Evolutionary conservation across 2,888 invertebrate species (phyloP).

Genomic region (Rhogogaster chlorosoma): DNA sequence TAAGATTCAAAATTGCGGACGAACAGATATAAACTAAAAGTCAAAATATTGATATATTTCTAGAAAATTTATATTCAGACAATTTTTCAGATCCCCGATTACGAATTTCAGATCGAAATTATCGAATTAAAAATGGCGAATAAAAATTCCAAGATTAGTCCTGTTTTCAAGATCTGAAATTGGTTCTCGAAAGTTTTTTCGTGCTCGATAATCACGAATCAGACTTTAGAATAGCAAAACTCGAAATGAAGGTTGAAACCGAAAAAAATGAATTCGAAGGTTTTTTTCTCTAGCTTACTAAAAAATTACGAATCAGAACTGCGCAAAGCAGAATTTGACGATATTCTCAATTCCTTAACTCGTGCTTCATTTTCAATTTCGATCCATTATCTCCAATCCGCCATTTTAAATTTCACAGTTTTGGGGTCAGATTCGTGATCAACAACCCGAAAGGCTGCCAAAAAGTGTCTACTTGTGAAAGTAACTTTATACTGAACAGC

Average conservation of each 20-base stretch:
- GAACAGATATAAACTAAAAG: neutral
- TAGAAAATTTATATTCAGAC: neutral
- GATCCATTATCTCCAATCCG: neutral
- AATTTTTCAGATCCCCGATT: neutral
- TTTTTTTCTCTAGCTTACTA: too few species aligned
- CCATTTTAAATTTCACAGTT: neutral
- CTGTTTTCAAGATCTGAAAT: neutral
- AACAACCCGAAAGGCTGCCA: neutral
- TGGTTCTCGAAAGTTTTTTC: neutral
- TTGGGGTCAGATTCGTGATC: constrained; percentile 7
- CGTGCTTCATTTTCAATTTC: neutral
- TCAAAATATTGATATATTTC: neutral
- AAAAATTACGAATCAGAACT: too few species aligned
- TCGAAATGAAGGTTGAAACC: neutral
- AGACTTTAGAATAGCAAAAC: neutral
- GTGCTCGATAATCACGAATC: neutral
- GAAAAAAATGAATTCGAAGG: neutral
- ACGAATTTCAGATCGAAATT: neutral
- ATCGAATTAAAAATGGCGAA: neutral
- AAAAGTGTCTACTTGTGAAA: neutral
- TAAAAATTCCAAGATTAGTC: neutral
- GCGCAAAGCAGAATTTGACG: too few species aligned
- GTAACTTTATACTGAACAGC: neutral
- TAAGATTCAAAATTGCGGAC: neutral
- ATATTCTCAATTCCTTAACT: too few species aligned